Evolutionary conservation across 2,888 invertebrate genomes (phyloP), one percentile per base, ranked within the genome.

Genomic region (Parnassius apollo): DNA sequence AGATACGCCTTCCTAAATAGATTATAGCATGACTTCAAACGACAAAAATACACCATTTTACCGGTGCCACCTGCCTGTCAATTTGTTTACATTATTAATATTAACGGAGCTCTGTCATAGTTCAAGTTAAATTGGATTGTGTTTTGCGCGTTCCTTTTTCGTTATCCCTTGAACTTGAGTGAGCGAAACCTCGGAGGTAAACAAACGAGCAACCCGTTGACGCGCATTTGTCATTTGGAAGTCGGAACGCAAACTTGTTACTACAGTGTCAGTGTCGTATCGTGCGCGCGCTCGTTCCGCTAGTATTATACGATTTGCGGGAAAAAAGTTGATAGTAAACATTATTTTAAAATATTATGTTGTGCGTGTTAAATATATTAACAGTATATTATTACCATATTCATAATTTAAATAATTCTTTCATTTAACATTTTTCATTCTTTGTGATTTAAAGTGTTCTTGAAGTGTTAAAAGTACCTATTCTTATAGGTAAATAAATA

Each of bases 141-240:
- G 35, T 46, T 52, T 25, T 50, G 64, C 62, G 67, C 75, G 75
- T 76, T 75, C 76, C 74, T 69, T 75, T 73, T 76, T 71, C 73
- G 70, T 74, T 82, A 84, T 85, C 86, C 87, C 88, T 89, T 90
- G 89, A 90, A 89, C 88, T 88, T 89, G 86, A 82, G 82, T 75
- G 72, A 71, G 70, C 71, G 66, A 71, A 72, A 70, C 68, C 67
- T 68, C 68, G 68, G 76, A 82, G 74, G 86, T 87, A 88, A 88
- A 89, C 87, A 88, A 86, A 85, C 70, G 71, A 65, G 69, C 75
- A 83, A 82, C 78, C 75, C 73, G 73, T 74, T 81, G 84, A 83
- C 83, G 85, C 84, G 82, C 89, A 88, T 91, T 91, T 91, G 90
- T 90, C 90, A 90, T 86, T 89, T 80, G 78, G 82, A 81, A 83